Evolutionary conservation across 2,113 vertebrate genomes (phyloP).

Genomic region (Xyrauchen texanus): DNA sequence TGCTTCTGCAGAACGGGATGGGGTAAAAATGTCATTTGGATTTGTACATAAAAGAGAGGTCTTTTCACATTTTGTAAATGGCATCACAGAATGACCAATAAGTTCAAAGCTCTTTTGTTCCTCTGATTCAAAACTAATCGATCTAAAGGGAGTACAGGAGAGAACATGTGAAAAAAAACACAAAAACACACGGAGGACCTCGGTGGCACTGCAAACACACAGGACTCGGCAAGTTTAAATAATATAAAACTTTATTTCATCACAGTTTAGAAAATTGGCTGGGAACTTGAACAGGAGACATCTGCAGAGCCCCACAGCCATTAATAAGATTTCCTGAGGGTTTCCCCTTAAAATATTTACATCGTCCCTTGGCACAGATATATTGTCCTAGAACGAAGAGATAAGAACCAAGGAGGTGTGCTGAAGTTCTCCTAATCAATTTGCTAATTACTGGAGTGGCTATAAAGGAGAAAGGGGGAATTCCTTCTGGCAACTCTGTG

Average conservation of each 20-base stretch:
- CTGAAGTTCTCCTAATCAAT: slow-evolving; percentile 79
- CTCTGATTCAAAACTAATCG: slow-evolving; percentile 75
- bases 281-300: slow-evolving; percentile 73
- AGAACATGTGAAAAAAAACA: slow-evolving; percentile 10
- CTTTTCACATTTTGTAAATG: slow-evolving; percentile 75
- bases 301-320: slow-evolving; percentile 72
- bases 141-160: slow-evolving; percentile 67
- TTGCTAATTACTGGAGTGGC: slow-evolving; percentile 78
- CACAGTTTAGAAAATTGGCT: slow-evolving; percentile 81
- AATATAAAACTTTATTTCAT: slow-evolving; percentile 84
- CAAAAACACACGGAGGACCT: slow-evolving; percentile 65
- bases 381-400: slow-evolving; percentile 76
- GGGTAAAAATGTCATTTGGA: slow-evolving; percentile 79
- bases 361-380: slow-evolving; percentile 71
- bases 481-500: slow-evolving; percentile 75
- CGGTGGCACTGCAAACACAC: slow-evolving; percentile 64
- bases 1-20: slow-evolving; percentile 71
- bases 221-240: slow-evolving; percentile 76
- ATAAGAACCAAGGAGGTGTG: slow-evolving; percentile 78
- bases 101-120: slow-evolving; percentile 76
- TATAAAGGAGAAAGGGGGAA: slow-evolving; percentile 68
- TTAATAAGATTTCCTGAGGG: slow-evolving; percentile 75
- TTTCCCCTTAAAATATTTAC: slow-evolving; percentile 81
- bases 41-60: slow-evolving; percentile 80
- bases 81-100: slow-evolving; percentile 79